Base-by-base conservation (phyloP, 2,888 invertebrate species). In the Myopa testacea region DNA sequence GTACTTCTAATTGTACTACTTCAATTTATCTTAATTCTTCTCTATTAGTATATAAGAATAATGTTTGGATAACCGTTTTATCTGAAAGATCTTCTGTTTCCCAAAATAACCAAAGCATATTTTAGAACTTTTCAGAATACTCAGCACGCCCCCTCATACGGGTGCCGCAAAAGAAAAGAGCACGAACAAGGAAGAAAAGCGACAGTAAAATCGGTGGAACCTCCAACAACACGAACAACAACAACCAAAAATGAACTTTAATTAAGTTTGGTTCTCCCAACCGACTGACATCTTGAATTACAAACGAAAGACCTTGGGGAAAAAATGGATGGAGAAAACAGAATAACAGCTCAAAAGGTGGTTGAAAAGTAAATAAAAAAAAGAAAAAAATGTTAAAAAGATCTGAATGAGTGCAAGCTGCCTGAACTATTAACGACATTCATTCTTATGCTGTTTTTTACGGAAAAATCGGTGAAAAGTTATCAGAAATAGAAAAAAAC, bases 261-360 rank as follows among this genome's bases (percentile, higher is more conserved):
- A 86, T 86, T 86, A 87, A 86, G 86, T 86, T 85, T 86, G 84
- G 84, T 85, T 85, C 84, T 85, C 86, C 84, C 87, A 85, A 83
- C 85, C 85, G 87, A 85, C 86, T 87, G 86, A 86, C 86, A 87
- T 85, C 86, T 86, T 84, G 86, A 87, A 86, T 85, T 85, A 84
- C 85, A 86, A 84, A 85, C 84, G 84, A 86, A 75, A 71, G 76
- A 78, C 71, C 69, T 73, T 38, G 34, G 65, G 65, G 60, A 38
- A 69, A 55, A 38, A 69, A 65, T 50, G 40, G 63, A 72, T 68
- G 55, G 58, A 14, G 38, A 65, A 14, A 10, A 6, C 16, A 37
- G 34, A 34, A 10, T 5, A 65, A 37, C 34, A 34, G 5, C 37
- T 38, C 60, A 58, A 76, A 74, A 68, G 60, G 52, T 37, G 52